Conservation (phyloP, 2,113 vertebrate genomes). For the Brachypteracias leptosomus region DNA sequence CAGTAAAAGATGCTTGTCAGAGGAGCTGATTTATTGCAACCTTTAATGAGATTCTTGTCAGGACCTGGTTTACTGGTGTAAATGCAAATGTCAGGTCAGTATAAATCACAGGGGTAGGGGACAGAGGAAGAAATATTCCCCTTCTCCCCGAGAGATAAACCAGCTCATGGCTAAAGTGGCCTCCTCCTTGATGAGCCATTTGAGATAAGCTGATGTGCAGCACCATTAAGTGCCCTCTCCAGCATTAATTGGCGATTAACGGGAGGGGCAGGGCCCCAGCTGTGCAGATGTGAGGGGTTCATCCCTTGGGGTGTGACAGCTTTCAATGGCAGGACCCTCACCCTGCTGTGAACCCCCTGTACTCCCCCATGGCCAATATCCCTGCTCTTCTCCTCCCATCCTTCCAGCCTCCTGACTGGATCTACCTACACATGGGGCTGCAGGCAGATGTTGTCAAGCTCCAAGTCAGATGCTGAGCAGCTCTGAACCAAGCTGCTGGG, state of each 20-base stretch:
- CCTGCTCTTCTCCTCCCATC: background rate
- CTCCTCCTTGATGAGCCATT: background rate
- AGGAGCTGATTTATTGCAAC: conserved; percentile 13
- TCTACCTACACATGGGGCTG: accelerated
- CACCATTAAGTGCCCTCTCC: background rate
- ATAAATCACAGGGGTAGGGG: background rate
- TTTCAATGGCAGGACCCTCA: background rate
- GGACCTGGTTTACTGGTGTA: background rate
- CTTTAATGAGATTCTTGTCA: background rate
- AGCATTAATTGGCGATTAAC: background rate
- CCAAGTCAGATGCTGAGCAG: accelerated
- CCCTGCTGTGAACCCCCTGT: background rate
- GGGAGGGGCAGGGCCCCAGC: background rate
- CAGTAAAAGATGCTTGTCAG: background rate
- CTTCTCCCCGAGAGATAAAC: background rate
- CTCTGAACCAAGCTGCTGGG: background rate
- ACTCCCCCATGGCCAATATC: accelerated
- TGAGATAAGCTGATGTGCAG: background rate
- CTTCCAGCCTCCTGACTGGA: background rate
- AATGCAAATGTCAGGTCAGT: background rate
- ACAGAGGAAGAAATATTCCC: background rate
- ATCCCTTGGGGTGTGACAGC: background rate
- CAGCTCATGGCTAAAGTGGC: background rate
- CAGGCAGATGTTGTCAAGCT: background rate
- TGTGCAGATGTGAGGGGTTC: background rate